Evolutionary conservation across 2,113 vertebrate genomes (phyloP).

Genomic region (Pungitius pungitius): DNA sequence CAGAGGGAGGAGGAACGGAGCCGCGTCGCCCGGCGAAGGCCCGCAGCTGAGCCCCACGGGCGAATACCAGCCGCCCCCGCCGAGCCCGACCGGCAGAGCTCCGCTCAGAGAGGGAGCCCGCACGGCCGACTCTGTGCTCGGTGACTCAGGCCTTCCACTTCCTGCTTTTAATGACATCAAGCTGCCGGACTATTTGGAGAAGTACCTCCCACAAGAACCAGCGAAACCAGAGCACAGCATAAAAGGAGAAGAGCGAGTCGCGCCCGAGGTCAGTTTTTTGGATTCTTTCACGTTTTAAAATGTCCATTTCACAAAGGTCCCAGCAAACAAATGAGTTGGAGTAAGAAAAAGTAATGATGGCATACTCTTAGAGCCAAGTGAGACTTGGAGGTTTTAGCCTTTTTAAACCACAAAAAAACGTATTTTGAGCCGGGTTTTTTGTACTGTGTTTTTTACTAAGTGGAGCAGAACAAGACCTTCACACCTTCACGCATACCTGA

Average conservation of each 20-base stretch:
- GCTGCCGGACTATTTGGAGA: slow-evolving; percentile 85
- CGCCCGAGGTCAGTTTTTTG: slow-evolving; percentile 64
- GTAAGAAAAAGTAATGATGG: background rate
- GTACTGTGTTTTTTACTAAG: background rate
- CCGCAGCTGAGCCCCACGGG: slow-evolving; percentile 51
- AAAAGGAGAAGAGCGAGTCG: slow-evolving; percentile 51
- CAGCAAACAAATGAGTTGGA: slow-evolving; percentile 6
- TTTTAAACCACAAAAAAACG: background rate
- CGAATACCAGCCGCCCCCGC: slow-evolving; percentile 21
- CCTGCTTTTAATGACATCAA: slow-evolving; percentile 81
- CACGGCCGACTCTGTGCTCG: slow-evolving; percentile 53
- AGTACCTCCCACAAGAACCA: slow-evolving; percentile 78
- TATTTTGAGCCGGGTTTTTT: background rate
- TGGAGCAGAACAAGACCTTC: background rate
- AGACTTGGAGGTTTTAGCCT: background rate
- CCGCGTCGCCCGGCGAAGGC: slow-evolving; percentile 56
- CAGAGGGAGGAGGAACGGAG: slow-evolving; percentile 70
- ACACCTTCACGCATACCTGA: background rate
- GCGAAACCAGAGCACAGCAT: slow-evolving; percentile 68
- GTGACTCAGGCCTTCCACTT: slow-evolving; percentile 64
- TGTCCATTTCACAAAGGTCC: background rate
- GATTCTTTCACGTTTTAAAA: background rate
- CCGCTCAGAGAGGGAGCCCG: slow-evolving; percentile 38
- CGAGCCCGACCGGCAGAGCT: slow-evolving; percentile 6
- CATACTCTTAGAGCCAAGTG: background rate